These are phyloP conservation scores for Patella pellucida DNA, from an alignment of 2,888 invertebrate genomes.

Conservation along the genomic window DNA sequence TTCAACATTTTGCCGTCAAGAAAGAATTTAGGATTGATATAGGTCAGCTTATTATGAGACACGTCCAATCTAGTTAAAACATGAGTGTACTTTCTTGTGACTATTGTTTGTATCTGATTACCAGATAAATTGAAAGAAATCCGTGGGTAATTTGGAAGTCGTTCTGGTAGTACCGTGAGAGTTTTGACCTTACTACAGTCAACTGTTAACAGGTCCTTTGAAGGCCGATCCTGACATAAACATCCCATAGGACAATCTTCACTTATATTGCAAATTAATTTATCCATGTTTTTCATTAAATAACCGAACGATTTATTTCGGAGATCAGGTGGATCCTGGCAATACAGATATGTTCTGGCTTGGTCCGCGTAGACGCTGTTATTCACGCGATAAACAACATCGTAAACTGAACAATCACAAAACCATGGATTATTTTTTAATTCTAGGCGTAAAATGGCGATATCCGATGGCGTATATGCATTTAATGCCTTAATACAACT, in stretches of 20 bases:
- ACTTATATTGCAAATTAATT: background rate
- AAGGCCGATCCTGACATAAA: background rate
- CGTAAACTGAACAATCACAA: background rate
- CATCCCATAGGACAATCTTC: background rate
- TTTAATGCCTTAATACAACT: no score
- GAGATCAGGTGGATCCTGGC: background rate
- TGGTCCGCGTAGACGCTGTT: background rate
- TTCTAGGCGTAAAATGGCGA: background rate
- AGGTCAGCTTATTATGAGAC: background rate
- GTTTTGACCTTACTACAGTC: background rate
- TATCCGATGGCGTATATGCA: background rate
- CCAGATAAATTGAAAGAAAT: background rate
- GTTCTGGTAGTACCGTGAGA: background rate
- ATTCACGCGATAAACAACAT: background rate
- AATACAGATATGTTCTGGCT: background rate
- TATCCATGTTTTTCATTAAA: background rate
- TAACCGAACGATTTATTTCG: background rate
- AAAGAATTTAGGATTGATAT: background rate
- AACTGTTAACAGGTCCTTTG: background rate
- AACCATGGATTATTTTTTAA: background rate
- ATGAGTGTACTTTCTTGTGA: background rate
- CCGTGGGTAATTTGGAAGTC: background rate
- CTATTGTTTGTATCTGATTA: background rate
- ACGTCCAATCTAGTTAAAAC: background rate
- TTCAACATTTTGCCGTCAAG: background rate